Evolutionary conservation across 2,888 invertebrate species (phyloP).

Genomic region (Trachelus stipa): DNA sequence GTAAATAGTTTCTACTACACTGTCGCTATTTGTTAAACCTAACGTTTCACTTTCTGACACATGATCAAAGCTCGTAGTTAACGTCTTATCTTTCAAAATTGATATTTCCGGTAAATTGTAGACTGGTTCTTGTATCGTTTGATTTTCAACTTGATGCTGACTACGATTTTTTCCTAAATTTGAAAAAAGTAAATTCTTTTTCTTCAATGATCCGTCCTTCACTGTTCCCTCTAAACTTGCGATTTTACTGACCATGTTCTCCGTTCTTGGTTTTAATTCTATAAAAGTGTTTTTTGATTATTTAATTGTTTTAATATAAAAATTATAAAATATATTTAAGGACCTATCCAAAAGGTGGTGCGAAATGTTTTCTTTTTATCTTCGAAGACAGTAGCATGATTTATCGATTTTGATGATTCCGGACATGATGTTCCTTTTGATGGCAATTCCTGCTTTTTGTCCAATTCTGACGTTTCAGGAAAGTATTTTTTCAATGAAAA

Average conservation of each 20-base stretch:
- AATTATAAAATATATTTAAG: neutral
- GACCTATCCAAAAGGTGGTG: neutral
- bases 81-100: neutral
- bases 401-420: neutral
- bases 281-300: neutral
- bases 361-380: neutral
- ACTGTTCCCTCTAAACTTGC: neutral
- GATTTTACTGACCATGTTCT: neutral
- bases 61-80: neutral
- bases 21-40: neutral
- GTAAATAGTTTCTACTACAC: neutral
- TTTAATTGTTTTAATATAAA: neutral
- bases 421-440: neutral
- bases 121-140: neutral
- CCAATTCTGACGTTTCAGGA: neutral
- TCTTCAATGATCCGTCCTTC: neutral
- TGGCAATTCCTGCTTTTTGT: neutral
- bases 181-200: neutral
- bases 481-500: neutral
- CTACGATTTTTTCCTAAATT: neutral
- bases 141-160: neutral
- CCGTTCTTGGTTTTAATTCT: neutral
- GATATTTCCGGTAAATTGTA: neutral
- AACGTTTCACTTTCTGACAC: neutral
- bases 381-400: neutral